phyloP scores from a whole-genome alignment of 37 sponge, comb jelly and placozoan genomes.

The Beroe ovata region DNA sequence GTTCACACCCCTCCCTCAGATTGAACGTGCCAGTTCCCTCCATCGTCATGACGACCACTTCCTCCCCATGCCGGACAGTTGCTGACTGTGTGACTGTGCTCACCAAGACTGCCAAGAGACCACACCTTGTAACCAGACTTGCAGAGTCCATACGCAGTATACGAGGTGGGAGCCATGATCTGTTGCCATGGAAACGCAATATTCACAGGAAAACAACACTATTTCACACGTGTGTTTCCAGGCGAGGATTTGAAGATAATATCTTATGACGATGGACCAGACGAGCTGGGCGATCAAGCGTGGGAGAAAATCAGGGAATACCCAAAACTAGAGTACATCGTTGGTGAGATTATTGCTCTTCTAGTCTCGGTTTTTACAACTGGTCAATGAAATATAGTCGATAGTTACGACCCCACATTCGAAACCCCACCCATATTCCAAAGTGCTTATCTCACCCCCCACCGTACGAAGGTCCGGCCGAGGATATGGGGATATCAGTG shows the following conservation, averaged over 20 bases:
- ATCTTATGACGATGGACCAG: slow-evolving; percentile 10
- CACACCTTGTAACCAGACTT: neutral
- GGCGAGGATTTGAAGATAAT: slow-evolving; percentile 5
- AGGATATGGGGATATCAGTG: slow-evolving; percentile 7
- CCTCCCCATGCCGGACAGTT: neutral
- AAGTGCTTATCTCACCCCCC: too few relatives aligned
- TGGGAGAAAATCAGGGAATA: neutral
- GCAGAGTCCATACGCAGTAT: neutral
- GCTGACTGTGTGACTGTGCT: neutral
- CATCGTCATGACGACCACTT: neutral
- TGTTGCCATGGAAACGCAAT: neutral
- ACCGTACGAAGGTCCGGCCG: neutral
- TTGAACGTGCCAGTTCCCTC: neutral
- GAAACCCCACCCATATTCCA: too few relatives aligned
- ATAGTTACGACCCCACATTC: too few relatives aligned
- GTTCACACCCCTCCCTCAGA: neutral
- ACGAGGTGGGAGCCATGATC: neutral
- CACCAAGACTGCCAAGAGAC: neutral
- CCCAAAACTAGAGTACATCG: neutral
- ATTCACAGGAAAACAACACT: too few relatives aligned
- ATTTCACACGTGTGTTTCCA: too few relatives aligned
- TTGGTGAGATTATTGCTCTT: too few relatives aligned
- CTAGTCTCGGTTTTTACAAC: too few relatives aligned
- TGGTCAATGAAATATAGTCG: too few relatives aligned
- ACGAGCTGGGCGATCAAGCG: neutral